Evolutionary conservation across 2,888 invertebrate genomes (phyloP), one percentile per base, ranked within the genome.

Genomic region (Sinodicranocentrus sp.): DNA sequence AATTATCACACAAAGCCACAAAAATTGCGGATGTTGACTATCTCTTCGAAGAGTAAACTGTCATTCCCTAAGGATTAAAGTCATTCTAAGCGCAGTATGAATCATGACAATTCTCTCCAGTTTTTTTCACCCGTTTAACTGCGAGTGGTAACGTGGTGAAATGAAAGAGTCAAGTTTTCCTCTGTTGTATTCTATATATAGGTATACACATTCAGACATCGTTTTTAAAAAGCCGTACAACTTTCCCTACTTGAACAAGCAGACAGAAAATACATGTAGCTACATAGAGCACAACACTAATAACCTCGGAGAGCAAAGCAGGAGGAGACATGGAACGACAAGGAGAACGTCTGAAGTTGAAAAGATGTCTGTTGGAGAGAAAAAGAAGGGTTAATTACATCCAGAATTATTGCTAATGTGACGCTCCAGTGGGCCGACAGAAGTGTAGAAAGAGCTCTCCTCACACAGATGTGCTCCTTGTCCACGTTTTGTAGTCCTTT

Each of bases 351-450:
- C 61, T 72, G 59, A 72, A 72, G 59, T 61, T 72, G 57, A 72
- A 59, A 72, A 59, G 59, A 72, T 72, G 72, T 72, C 54, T 72
- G 17, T 23, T 48, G 54, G 52, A 52, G 43, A 72, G 63, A 72
- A 43, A 72, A 59, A 79, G 71, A 79, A 79, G 79, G 71, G 73
- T 82, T 82, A 82, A 82, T 82, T 82, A 82, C 82, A 70, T 82
- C 82, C 61, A 54, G 75, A 82, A 73, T 82, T 82, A 82, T 82
- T 82, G 80, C 73, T 82, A 82, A 82, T 82, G 80, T 73, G 73
- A 82, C 73, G 80, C 73, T 82, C 73, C 80, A 82, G 39, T 82
- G 72, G 57, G 80, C 54, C 44, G 43, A 73, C 73, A 73, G 61
- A 70, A 67, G 33, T n/a, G 48, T 21, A 67, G 43, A 23, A 28